A percentile compares a stretch with the other conserved stretches of the same genome.
phyloP scores from a whole-genome alignment of 2,113 vertebrate species.

The Abramis brama region DNA sequence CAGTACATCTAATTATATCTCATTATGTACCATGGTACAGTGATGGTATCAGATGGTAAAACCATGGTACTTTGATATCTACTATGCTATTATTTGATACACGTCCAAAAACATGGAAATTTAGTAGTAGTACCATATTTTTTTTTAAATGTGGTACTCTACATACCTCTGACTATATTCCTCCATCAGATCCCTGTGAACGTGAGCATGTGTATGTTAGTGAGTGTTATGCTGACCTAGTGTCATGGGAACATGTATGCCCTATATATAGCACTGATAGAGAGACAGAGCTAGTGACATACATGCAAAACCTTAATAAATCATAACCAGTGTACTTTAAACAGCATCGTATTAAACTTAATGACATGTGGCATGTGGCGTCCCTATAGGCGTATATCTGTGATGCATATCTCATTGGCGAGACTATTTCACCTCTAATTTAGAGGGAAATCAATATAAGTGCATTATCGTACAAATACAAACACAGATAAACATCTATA shows the following conservation, averaged over 20 bases:
- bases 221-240: background rate
- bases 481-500: conserved; percentile 27
- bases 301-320: conserved; percentile 25
- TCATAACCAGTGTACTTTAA: conserved; percentile 10
- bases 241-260: background rate
- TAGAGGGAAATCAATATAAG: conserved; percentile 26
- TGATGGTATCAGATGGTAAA: background rate
- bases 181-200: background rate
- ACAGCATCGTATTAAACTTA: conserved; percentile 36
- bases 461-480: conserved; percentile 19
- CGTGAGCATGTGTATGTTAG: background rate
- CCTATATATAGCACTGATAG: background rate
- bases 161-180: background rate
- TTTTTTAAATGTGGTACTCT: background rate
- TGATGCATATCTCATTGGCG: conserved; percentile 7
- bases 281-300: conserved; percentile 17
- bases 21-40: background rate
- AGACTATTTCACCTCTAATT: conserved; percentile 19
- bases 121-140: background rate
- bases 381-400: conserved; percentile 24
- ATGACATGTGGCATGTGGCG: conserved; percentile 22
- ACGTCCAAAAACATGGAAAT: background rate
- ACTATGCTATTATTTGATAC: background rate
- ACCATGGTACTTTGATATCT: background rate
- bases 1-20: background rate